Base-by-base conservation (phyloP, 92 coral and sea anemone species). In the Parazoanthus atlanticus region DNA sequence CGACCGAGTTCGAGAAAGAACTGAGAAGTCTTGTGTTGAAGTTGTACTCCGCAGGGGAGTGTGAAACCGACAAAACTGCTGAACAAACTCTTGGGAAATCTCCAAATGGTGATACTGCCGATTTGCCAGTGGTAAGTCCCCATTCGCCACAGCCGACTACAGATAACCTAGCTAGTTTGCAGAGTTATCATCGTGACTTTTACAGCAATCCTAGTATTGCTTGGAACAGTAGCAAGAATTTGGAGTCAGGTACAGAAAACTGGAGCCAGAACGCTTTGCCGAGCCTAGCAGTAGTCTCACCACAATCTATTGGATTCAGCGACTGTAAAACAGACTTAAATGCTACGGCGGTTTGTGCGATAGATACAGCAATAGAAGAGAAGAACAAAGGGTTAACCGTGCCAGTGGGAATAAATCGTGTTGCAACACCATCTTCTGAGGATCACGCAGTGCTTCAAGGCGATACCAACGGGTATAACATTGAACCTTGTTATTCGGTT, bases 1-100 rank as follows among this genome's bases (percentile, higher is more conserved):
- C 98, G 26, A 88, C 93, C 16, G 87, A 88, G 86, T 92, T 90
- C 32, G 96, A 95, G 69, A 93, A 90, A 86, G 93, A 92, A 46
- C 89, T 95, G 29, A 91, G 95, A 28, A 85, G 72, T 17, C 78
- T 93, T 17, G 98, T 95, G 12, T 73, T 95, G 23, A 92, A 92
- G 31, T 74, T 95, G 82, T 95, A 95, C 86, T 93, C 98, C 26
- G 98, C 94, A 28, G 77, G 75, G 40, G 89, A 77, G n/a, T 58
- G 89, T 47, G 88, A 66, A 30, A 66, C 26, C 3, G 56, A 86
- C 23, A 78, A 41, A 30, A 19, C 29, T 17, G 11, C 83, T n/a
- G 84, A 40, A 64, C 23, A 78, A 26, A 56, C 8, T 38, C 81
- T 66, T 13, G 30, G 41, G 43, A 85, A 34, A 32, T 72, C 70